Base-by-base conservation (phyloP, 2,888 invertebrate species). In the Thymelicus lineola region DNA sequence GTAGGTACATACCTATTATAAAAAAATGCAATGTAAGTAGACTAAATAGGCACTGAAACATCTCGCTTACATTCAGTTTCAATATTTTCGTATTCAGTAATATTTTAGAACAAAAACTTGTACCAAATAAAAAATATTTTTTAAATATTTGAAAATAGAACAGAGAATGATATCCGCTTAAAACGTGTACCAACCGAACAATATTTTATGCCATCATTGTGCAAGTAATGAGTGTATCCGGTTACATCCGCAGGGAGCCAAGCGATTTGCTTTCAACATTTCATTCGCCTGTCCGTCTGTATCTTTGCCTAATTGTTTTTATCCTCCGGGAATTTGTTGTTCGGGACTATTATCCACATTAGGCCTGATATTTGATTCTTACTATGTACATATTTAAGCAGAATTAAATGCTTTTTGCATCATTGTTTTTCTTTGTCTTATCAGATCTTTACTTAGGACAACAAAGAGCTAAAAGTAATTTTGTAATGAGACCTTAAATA, bases 191-290 rank as follows among this genome's bases (percentile, higher is more conserved):
- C 58, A 64, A 70, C 63, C 46, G 28, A 63, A 69, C 14, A 63
- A 69, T 69, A 69, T 69, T 63, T 69, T 50, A 60, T 55, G 61
- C 63, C 57, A 68, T 80, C 81, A 84, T 84, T 84, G 80, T 77
- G 75, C 81, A 73, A 79, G 80, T 86, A 89, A 89, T 87, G 88
- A 88, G 83, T 38, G 80, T 87, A 88, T 89, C 88, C 74, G 76
- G 85, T 90, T 85, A 79, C 90, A 58, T 81, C 88, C 85, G 80
- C 67, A 66, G 83, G 77, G 87, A 77, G 65, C 75, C 72, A 71
- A 82, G 76, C 82, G 82, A 82, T 84, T 86, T 82, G 84, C 83
- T 85, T 82, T 82, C 58, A 58, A 69, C 69, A 64, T 69, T 57
- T 79, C 80, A 75, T 77, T 79, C 81, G 81, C 79, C 76, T 79